Conservation (phyloP, 92 coral and sea anemone species). For the Epizoanthus illoricatus region DNA sequence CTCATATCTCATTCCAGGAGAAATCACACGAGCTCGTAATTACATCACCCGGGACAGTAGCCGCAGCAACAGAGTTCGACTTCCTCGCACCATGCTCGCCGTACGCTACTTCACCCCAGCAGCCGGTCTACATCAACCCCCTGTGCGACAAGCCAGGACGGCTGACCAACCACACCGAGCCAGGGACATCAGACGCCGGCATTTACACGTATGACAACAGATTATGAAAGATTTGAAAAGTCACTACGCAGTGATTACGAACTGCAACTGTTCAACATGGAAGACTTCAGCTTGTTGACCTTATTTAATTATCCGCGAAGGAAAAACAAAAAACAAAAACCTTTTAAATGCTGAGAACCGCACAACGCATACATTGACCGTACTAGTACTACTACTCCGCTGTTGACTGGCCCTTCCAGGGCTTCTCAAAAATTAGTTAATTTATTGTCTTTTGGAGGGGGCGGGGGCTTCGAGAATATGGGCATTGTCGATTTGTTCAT, state of each 20-base stretch:
- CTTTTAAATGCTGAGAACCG: too few species aligned
- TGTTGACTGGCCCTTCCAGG: too few species aligned
- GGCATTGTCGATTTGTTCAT: too few species aligned
- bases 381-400: too few species aligned
- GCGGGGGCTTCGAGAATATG: too few species aligned
- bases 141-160: slow-evolving; percentile 21
- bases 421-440: too few species aligned
- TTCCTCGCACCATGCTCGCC: slow-evolving; percentile 31
- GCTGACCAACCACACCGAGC: slow-evolving; percentile 20
- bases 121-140: slow-evolving; percentile 37
- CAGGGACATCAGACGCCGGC: slow-evolving; percentile 22
- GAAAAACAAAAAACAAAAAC: too few species aligned
- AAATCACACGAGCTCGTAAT: slow-evolving; percentile 31
- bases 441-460: too few species aligned
- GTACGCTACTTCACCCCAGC: neutral
- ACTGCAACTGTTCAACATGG: neutral
- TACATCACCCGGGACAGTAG: slow-evolving; percentile 36
- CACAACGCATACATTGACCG: too few species aligned
- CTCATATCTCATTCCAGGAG: slow-evolving; percentile 9
- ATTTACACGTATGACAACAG: slow-evolving; percentile 24
- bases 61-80: slow-evolving; percentile 35
- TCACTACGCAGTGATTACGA: neutral
- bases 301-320: too few species aligned
- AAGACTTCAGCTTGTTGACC: neutral
- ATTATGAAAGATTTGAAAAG: neutral